Evolutionary conservation across 2,888 invertebrate genomes (phyloP).

Genomic region (Hetaerina titia): DNA sequence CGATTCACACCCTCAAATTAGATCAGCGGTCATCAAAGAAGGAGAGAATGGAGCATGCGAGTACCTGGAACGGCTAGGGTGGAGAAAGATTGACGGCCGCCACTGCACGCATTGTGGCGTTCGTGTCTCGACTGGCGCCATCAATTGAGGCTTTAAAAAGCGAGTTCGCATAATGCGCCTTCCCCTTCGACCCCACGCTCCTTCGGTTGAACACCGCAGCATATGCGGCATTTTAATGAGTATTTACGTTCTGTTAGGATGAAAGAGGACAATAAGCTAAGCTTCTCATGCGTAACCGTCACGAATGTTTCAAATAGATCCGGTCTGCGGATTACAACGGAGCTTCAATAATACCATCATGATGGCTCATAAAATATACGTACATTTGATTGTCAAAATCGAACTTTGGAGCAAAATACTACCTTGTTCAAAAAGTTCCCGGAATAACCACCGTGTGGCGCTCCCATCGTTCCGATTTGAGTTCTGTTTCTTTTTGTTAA

Average conservation of each 20-base stretch:
- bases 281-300: background rate
- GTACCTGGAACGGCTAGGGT: background rate
- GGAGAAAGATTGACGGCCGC: background rate
- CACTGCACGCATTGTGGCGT: background rate
- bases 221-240: background rate
- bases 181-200: background rate
- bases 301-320: background rate
- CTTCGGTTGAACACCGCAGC: background rate
- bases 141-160: background rate
- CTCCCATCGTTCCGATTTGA: no score
- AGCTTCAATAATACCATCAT: no score
- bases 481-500: no score
- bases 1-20: background rate
- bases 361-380: no score
- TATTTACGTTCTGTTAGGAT: background rate
- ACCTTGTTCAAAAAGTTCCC: no score
- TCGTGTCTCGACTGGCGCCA: background rate
- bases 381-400: no score
- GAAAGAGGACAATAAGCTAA: background rate
- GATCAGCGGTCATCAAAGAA: background rate
- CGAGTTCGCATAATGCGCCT: background rate
- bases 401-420: no score
- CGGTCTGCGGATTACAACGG: no score
- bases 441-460: no score
- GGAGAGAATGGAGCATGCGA: background rate